phyloP scores from a whole-genome alignment of 2,888 invertebrate species.

The Ephialtes manifestator region DNA sequence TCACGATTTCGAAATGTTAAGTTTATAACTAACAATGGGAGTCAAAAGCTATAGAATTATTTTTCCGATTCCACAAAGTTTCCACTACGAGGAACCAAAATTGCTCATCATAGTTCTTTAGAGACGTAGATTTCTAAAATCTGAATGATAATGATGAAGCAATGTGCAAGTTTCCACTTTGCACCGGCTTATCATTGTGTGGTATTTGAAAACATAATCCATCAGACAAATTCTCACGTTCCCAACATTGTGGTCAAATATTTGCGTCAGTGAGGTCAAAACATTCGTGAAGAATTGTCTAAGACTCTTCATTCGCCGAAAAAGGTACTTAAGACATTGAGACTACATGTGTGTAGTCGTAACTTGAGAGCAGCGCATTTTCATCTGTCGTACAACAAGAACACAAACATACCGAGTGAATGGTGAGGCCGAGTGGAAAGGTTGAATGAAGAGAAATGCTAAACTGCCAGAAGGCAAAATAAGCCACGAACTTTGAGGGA shows the following conservation, averaged over 20 bases:
- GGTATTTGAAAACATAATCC: not conserved
- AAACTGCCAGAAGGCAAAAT: slow-evolving; percentile 18
- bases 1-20: too few species aligned
- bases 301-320: not conserved
- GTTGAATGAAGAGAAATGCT: slow-evolving; percentile 33
- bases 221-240: not conserved
- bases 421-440: not conserved
- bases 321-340: not conserved
- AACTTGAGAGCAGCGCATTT: slow-evolving; percentile 12
- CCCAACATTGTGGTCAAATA: slow-evolving; percentile 1
- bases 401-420: slow-evolving; percentile 1
- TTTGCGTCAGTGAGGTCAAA: not conserved
- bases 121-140: too few species aligned
- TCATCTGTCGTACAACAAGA: not conserved
- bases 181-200: not conserved
- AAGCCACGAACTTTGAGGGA: slow-evolving; percentile 16
- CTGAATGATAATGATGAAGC: too few species aligned
- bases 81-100: too few species aligned
- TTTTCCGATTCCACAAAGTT: too few species aligned
- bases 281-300: not conserved
- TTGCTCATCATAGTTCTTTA: too few species aligned
- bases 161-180: too few species aligned
- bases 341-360: slow-evolving; percentile 4
- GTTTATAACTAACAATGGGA: too few species aligned
- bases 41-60: too few species aligned